A percentile compares a stretch with the other conserved stretches of the same genome.
Evolutionary conservation across 2,888 invertebrate species (phyloP).

Genomic region (Acleris cristana): DNA sequence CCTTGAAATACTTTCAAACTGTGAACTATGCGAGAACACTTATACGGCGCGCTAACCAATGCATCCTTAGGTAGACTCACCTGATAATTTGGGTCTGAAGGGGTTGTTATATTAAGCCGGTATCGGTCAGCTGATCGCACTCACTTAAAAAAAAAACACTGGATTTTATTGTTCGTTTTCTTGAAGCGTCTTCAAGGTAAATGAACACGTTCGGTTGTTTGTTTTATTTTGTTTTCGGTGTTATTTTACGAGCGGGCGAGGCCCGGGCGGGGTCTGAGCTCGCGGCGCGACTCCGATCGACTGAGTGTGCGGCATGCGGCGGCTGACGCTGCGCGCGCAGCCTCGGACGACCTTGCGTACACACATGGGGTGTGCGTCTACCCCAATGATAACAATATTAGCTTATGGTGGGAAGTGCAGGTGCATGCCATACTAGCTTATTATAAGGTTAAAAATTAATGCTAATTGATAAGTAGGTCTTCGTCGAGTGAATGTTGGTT

Average conservation of each 20-base stretch:
- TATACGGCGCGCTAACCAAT: constrained; percentile 51
- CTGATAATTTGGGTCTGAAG: constrained; percentile 8
- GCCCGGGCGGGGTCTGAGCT: constrained; percentile 40
- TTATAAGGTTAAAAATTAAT: no score
- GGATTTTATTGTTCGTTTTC: constrained; percentile 43
- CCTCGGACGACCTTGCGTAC: constrained; percentile 30
- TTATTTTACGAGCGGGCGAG: constrained; percentile 8
- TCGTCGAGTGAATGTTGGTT: no score
- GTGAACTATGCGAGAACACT: constrained; percentile 78
- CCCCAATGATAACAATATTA: constrained; percentile 34
- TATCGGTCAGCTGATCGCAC: constrained; percentile 49
- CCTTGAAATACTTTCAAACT: constrained; percentile 83
- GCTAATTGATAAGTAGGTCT: no score
- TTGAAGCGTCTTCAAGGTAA: constrained; percentile 47
- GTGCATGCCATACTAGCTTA: neutral
- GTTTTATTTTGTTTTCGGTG: constrained; percentile 39
- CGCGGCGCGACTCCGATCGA: constrained; percentile 74
- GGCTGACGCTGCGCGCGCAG: constrained; percentile 47
- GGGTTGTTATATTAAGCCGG: constrained; percentile 37
- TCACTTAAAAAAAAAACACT: constrained; percentile 43
- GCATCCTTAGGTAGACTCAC: constrained; percentile 40
- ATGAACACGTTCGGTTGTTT: constrained; percentile 44
- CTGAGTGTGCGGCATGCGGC: constrained; percentile 53
- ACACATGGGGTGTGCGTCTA: constrained; percentile 31
- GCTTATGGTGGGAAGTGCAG: constrained; percentile 5